Evolutionary conservation across 2,797 vertebrate genomes (phyloP), one percentile per base, ranked within the genome.

Genomic region (Poeciliopsis gracilis): DNA sequence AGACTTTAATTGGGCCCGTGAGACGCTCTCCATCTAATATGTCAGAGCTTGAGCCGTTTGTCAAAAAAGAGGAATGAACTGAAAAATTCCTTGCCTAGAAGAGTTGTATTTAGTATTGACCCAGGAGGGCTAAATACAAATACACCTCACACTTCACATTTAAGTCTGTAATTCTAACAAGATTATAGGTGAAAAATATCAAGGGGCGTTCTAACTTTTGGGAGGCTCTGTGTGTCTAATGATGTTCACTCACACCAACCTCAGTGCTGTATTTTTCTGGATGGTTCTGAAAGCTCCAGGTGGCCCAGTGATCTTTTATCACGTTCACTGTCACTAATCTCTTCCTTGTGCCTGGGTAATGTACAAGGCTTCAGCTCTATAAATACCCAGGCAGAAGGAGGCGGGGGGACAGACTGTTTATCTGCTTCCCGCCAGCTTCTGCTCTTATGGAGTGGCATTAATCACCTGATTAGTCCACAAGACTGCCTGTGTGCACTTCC

Each of bases 371-470:
- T 80, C 82, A 45, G 82, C 67, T 92, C 90, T 93, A 94, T 93
- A 92, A 94, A 93, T 93, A 93, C 90, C 87, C 76, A 75, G 90
- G 82, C 80, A 61, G 85, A 88, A 90, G 84, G 85, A 85, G 76
- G 82, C 87, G 82, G 83, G 76, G 79, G 85, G 90, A 89, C 91
- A 91, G 93, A 93, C 93, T 93, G 92, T 94, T 93, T 94, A 92
- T 93, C 90, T 91, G 90, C 89, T 90, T 84, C 89, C 91, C 90
- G 91, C 92, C 92, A 92, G 89, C 90, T 91, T 81, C 90, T 92
- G 90, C 86, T 89, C 93, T 93, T 91, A 92, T 91, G 89, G 91
- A 93, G 91, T 91, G 90, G 90, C 90, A 94, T 94, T 94, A 94
- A 94, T 94, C 94, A 94, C 90, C 91, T 92, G 92, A 94, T 94